Percentiles rank a stretch among this genome's conserved stretches.
These are phyloP conservation scores for Montipora capricornis DNA, from an alignment of 64 coral and sea anemone genomes.

Conservation along the genomic window DNA sequence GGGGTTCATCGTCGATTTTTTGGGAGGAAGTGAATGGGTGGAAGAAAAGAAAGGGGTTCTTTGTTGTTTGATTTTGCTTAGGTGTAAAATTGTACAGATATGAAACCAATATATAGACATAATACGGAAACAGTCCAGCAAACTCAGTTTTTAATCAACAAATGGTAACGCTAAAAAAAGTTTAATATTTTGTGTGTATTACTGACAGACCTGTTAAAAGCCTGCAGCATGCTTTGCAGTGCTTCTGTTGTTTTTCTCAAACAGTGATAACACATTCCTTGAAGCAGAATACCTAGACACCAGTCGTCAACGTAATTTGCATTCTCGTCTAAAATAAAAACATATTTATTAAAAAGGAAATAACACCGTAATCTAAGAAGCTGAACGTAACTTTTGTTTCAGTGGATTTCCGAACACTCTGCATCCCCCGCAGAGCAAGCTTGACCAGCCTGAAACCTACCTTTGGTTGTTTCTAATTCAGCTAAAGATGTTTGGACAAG, in stretches of 20 bases:
- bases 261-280: slow-evolving; percentile 96
- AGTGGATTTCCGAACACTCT: not conserved
- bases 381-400: not conserved
- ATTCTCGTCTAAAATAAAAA: slow-evolving; percentile 3
- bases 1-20: no score
- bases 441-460: not conserved
- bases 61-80: no score
- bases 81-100: no score
- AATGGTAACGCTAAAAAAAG: no score
- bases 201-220: slow-evolving; percentile 62
- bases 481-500: slow-evolving; percentile 71
- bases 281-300: slow-evolving; percentile 88
- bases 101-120: no score
- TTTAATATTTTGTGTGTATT: not conserved
- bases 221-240: slow-evolving; percentile 57
- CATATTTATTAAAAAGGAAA: no score
- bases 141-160: no score
- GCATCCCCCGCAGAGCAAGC: no score
- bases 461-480: slow-evolving; percentile 68
- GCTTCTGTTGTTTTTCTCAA: slow-evolving; percentile 71
- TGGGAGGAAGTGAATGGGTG: no score
- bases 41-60: no score
- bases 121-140: no score
- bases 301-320: slow-evolving; percentile 85
- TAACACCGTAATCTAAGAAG: not conserved